These are phyloP conservation scores for Pseudochromis fuscus DNA, from an alignment of 2,797 vertebrate species.

Conservation along the genomic window DNA sequence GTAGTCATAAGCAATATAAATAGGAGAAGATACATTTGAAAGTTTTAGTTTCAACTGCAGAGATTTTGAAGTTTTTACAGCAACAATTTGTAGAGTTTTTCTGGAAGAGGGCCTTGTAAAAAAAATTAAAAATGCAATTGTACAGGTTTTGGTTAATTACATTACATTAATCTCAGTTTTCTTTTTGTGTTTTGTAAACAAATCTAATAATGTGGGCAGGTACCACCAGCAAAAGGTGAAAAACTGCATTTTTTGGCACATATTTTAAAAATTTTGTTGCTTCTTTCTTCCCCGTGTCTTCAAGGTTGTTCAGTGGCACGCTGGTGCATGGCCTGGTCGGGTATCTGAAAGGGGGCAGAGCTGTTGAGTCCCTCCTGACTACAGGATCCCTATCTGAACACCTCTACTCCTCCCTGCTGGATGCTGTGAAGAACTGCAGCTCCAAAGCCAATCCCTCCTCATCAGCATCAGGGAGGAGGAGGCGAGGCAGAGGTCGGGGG, in stretches of 20 bases:
- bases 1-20: too few species aligned
- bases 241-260: too few species aligned
- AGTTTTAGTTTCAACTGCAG: not conserved
- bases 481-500: constrained; percentile 47
- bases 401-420: constrained; percentile 77
- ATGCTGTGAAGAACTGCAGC: constrained; percentile 63
- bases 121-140: too few species aligned
- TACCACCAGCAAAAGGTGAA: not conserved
- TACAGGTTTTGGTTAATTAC: too few species aligned
- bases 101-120: too few species aligned
- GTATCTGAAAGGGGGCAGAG: constrained; percentile 68
- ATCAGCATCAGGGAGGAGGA: constrained; percentile 39
- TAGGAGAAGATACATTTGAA: too few species aligned
- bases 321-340: constrained; percentile 80
- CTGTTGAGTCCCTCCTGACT: constrained; percentile 68
- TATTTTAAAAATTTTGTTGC: not conserved
- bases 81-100: too few species aligned
- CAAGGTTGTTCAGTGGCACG: constrained; percentile 85
- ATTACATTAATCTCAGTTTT: too few species aligned
- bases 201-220: not conserved
- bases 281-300: not conserved
- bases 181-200: not conserved
- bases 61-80: too few species aligned
- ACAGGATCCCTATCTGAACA: constrained; percentile 56
- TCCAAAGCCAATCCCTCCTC: constrained; percentile 41